Base-by-base conservation (phyloP, 2,113 vertebrate genomes). In the Dascyllus trimaculatus region DNA sequence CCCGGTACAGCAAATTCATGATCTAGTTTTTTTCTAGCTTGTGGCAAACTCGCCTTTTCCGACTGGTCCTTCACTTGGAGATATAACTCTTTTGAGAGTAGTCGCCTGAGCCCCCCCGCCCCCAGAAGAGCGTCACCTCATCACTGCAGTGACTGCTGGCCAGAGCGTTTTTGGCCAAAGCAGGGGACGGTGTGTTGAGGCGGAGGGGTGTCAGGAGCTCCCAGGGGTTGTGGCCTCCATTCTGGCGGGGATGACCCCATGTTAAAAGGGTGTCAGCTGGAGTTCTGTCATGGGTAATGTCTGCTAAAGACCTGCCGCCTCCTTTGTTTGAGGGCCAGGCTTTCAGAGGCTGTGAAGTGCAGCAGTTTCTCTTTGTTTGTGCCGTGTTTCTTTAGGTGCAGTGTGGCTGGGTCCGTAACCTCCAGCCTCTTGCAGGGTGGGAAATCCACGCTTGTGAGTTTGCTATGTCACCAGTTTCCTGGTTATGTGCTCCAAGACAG, bases 211-310 rank as follows among this genome's bases (percentile, higher is more conserved):
- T 85, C 85, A 60, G 81, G 66, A 75, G 84, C 82, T 93, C 91
- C 90, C 89, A 91, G 87, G 94, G 93, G 92, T 93, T 71, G 71
- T 87, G 89, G 85, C 91, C 86, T 92, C 72, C 87, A 94, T 94
- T 93, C 91, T 91, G 87, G 83, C 82, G 77, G 85, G 54, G 73
- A 80, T 95, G 91, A 94, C 93, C 94, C 91, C 90, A 71, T 91
- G 89, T 89, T 94, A 92, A 95, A 94, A 94, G 92, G 80, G 85
- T 93, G 93, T 95, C 94, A 95, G 93, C 93, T 94, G 93, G 89
- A 89, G 84, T 87, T 87, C 92, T 93, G 89, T 90, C 78, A 82
- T 84, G 91, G 92, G 82, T 90, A 91, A 90, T 88, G 88, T 85
- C 84, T 84, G 85, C 89, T 91, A 92, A 94, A 90, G 88, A 93